Evolutionary conservation across 2,888 invertebrate genomes (phyloP).

Genomic region (Sussaba pulchella): DNA sequence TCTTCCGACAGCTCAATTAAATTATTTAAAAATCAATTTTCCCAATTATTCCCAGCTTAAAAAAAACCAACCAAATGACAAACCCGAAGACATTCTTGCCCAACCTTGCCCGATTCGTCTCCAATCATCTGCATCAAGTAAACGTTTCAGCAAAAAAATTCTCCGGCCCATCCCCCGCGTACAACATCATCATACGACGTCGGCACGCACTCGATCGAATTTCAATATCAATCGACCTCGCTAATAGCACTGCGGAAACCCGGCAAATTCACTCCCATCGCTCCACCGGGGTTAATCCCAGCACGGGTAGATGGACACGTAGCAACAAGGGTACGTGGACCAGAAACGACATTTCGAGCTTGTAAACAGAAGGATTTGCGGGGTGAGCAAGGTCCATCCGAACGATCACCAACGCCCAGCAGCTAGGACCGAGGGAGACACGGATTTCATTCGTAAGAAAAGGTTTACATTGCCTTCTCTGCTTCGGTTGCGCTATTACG

Average conservation of each 20-base stretch:
- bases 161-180: too few species aligned
- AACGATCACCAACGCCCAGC: constrained; percentile 46
- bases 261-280: constrained; percentile 39
- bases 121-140: not conserved
- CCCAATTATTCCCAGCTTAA: too few species aligned
- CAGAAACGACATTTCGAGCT: constrained; percentile 18
- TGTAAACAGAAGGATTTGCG: constrained; percentile 44
- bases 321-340: not conserved
- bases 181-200: not conserved
- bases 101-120: too few species aligned
- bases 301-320: constrained; percentile 19
- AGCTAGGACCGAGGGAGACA: constrained; percentile 30
- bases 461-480: constrained; percentile 43
- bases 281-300: not conserved
- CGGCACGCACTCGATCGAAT: not conserved
- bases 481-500: not conserved
- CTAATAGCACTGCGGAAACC: constrained; percentile 49
- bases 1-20: too few species aligned
- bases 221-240: constrained; percentile 37
- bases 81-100: too few species aligned
- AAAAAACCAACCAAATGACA: too few species aligned
- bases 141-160: not conserved
- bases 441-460: constrained; percentile 64
- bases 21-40: too few species aligned
- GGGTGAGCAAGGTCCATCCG: constrained; percentile 47